Evolutionary conservation across 2,113 vertebrate genomes (phyloP).

Genomic region (Hippocampus abdominalis): DNA sequence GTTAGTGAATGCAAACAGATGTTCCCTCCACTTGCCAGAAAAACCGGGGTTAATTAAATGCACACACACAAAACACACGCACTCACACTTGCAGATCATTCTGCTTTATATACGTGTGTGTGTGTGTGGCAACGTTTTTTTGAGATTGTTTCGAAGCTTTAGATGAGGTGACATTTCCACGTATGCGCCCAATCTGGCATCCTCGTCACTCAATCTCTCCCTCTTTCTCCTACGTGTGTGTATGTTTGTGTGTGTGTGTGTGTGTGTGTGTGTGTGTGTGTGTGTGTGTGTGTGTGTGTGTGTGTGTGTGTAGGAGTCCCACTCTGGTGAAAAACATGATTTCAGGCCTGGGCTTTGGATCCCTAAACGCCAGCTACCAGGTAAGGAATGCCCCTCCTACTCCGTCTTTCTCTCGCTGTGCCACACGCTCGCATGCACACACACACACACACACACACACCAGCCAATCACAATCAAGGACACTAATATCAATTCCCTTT

Average conservation of each 20-base stretch:
- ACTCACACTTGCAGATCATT: constrained; percentile 48
- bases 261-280: constrained; percentile 20
- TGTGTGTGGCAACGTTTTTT: constrained; percentile 38
- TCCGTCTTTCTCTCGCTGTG: neutral
- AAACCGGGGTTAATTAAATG: constrained; percentile 53
- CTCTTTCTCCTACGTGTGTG: neutral
- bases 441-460: neutral
- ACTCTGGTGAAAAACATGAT: constrained; percentile 99
- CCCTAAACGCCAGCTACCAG: constrained; percentile 98
- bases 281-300: constrained; percentile 15
- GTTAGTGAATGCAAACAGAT: constrained; percentile 70
- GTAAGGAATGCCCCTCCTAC: constrained; percentile 64
- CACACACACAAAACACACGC: constrained; percentile 23
- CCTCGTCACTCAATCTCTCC: constrained; percentile 9
- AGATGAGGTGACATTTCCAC: constrained; percentile 44
- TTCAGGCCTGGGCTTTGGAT: constrained; percentile 94
- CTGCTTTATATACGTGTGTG: constrained; percentile 35
- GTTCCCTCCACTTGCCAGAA: constrained; percentile 57
- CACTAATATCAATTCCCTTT: constrained; percentile 77
- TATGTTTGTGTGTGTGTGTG: constrained; percentile 24
- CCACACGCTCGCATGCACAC: constrained; percentile 10
- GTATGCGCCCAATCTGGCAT: constrained; percentile 48
- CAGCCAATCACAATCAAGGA: constrained; percentile 68
- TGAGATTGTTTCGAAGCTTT: constrained; percentile 32
- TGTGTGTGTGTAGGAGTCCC: constrained; percentile 80